Percentiles rank a stretch among this genome's conserved stretches.
phyloP scores from a whole-genome alignment of 2,888 invertebrate species.

The Hemistola chrysoprasaria region DNA sequence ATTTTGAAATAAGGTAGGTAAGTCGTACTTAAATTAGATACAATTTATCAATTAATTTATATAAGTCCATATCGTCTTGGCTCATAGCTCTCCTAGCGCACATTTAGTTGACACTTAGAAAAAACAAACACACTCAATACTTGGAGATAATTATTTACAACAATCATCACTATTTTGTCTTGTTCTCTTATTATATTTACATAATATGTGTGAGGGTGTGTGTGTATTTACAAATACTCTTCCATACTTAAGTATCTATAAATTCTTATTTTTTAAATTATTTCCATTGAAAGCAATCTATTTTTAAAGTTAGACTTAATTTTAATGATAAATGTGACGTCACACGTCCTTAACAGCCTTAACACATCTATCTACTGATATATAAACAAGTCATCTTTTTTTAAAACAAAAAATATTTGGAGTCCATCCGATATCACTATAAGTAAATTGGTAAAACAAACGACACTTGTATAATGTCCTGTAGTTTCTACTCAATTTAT shows the following conservation, averaged over 20 bases:
- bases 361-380: slow-evolving; percentile 20
- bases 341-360: slow-evolving; percentile 29
- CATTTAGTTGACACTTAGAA: slow-evolving; percentile 31
- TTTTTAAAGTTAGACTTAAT: slow-evolving; percentile 14
- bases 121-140: slow-evolving; percentile 38
- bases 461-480: too few species aligned
- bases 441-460: too few species aligned
- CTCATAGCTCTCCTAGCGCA: slow-evolving; percentile 59
- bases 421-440: too few species aligned
- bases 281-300: slow-evolving; percentile 27
- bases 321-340: slow-evolving; percentile 27
- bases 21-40: not conserved
- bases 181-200: slow-evolving; percentile 28
- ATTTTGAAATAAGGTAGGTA: too few species aligned
- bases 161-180: slow-evolving; percentile 33
- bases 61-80: slow-evolving; percentile 55
- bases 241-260: too few species aligned
- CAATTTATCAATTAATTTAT: not conserved
- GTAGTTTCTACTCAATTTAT: too few species aligned
- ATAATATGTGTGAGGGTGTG: too few species aligned
- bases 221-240: too few species aligned
- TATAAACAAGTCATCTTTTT: not conserved
- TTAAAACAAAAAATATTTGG: too few species aligned
- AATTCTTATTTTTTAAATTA: slow-evolving; percentile 8
- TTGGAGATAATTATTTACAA: slow-evolving; percentile 56